Evolutionary conservation across 2,797 vertebrate genomes (phyloP), one percentile per base, ranked within the genome.

Genomic region (Enoplosus armatus): DNA sequence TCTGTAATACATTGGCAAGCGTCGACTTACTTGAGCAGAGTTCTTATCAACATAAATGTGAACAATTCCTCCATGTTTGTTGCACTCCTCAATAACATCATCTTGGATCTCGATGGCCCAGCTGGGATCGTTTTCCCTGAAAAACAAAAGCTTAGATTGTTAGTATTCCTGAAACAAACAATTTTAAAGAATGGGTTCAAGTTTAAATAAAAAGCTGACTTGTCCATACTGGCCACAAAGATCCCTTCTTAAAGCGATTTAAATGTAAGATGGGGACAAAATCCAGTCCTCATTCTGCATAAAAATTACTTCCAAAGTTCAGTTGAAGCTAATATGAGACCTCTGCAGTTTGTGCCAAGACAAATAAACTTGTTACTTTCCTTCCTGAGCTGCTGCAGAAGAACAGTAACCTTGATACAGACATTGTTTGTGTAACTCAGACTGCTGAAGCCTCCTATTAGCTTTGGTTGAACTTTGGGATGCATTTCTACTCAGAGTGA

Each of bases 1-100:
- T 39, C 6, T 20, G 8, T 22, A 8, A 37, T 20, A 37, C 22
- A 47, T 5, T 11, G 14, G 9, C 4, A 20, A 6, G 4, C 4
- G 12, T 60, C 1, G 0, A 84, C 93, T 90, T 94, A 99, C 98
- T 96, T 99, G 97, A 94, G 98, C 88, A n/a, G 98, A 99, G 92
- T 97, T 99, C 92, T 97, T 99, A 85, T 99, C 98, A 47, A 99
- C 98, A 22, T 99, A 99, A 91, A 99, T 98, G 93, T 99, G 98
- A 90, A 99, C 96, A 65, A 99, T 95, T 84, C 98, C 98, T 82
- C 98, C 98, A 0, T 99, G 98, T 93, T 99, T 99, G 95, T 98
- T 99, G 94, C 98, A 99, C 92, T 99, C 98, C 79, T 99, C 98
- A 76, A 99, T 99, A 15, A 99, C 98, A 91, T 99, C 98, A 85